Conservation (phyloP, 2,888 invertebrate species). For the Isoperla grammatica region DNA sequence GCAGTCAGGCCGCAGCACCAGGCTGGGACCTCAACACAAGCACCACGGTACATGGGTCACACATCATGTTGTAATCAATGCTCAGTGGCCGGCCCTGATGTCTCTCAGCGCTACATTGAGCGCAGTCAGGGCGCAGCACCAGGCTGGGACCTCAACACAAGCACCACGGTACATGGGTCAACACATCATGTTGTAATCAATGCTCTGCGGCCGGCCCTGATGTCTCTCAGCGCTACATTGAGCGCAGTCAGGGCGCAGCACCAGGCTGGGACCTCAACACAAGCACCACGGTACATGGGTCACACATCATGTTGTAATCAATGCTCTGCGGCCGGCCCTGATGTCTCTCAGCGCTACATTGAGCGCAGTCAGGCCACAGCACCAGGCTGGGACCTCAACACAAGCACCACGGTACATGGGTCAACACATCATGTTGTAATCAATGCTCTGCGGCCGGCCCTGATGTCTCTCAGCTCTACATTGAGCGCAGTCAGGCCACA, state of each 20-base stretch:
- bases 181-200: no score
- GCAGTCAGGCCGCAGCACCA: conserved; percentile 60
- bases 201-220: conserved; percentile 29
- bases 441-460: conserved; percentile 31
- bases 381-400: conserved; percentile 52
- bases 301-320: no score
- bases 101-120: conserved; percentile 55
- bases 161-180: conserved; percentile 53
- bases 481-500: no score
- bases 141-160: conserved; percentile 53
- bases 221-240: no score
- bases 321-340: conserved; percentile 35
- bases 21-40: no score
- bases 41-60: no score
- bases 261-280: conserved; percentile 31
- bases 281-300: conserved; percentile 55
- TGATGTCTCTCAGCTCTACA: no score
- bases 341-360: conserved; percentile 47
- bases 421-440: no score
- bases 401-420: conserved; percentile 54
- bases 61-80: no score
- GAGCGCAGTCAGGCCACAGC: conserved; percentile 55
- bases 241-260: no score
- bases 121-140: conserved; percentile 58
- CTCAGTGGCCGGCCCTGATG: no score